Evolutionary conservation across 2,888 invertebrate species (phyloP).

Genomic region (Miltochrista miniata): DNA sequence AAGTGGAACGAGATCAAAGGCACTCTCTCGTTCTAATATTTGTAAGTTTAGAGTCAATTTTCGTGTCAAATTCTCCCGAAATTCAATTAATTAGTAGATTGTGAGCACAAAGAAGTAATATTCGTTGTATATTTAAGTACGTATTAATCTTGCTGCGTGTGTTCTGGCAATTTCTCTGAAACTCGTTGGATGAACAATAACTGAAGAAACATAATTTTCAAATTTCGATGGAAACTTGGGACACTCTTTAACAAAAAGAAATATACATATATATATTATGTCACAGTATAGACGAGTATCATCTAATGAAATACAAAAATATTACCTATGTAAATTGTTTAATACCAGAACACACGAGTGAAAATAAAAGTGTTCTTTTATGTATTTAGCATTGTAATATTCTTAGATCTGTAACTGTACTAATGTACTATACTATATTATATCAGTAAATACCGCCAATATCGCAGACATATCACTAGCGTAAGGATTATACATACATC

Average conservation of each 20-base stretch:
- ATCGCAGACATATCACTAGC: slow-evolving; percentile 80
- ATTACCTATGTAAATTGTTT: neutral
- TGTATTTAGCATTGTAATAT: slow-evolving; percentile 43
- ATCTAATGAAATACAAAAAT: too few relatives aligned
- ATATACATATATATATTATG: too few relatives aligned
- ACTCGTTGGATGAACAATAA: too few relatives aligned
- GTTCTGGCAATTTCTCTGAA: slow-evolving; percentile 37
- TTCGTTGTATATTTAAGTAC: slow-evolving; percentile 53
- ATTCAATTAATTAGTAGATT: slow-evolving; percentile 81
- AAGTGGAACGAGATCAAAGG: slow-evolving; percentile 23
- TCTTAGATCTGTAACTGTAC: slow-evolving; percentile 35
- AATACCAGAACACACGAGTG: slow-evolving; percentile 41
- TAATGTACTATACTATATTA: slow-evolving; percentile 24
- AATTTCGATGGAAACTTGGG: too few relatives aligned
- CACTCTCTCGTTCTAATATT: slow-evolving; percentile 48
- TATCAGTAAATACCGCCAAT: slow-evolving; percentile 69
- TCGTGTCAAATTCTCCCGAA: slow-evolving; percentile 83
- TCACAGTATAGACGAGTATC: too few relatives aligned
- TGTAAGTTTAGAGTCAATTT: slow-evolving; percentile 80
- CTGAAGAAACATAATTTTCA: too few relatives aligned
- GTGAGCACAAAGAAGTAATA: slow-evolving; percentile 54
- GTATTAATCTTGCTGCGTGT: slow-evolving; percentile 46
- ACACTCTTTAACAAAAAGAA: too few relatives aligned
- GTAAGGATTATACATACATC: slow-evolving; percentile 57
- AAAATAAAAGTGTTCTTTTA: slow-evolving; percentile 39